phyloP scores from a whole-genome alignment of 2,797 vertebrate genomes.

The Enteromius trimaculatus region DNA sequence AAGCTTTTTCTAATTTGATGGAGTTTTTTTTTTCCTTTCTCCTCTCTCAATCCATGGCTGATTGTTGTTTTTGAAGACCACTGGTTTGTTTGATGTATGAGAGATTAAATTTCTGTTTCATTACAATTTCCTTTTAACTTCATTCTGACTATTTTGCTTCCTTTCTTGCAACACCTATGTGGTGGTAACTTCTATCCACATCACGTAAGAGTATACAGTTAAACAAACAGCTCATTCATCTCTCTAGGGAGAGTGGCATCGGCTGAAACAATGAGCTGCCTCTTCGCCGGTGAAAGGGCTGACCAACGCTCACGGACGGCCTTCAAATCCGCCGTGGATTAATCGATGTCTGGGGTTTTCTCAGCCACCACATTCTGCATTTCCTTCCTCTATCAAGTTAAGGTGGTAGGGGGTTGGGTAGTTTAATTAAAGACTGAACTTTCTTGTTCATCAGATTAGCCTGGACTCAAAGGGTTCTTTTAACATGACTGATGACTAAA shows the following conservation, averaged over 20 bases:
- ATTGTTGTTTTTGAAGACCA: constrained; percentile 37
- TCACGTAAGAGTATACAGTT: constrained; percentile 60
- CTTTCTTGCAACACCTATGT: constrained; percentile 62
- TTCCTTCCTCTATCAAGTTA: constrained; percentile 51
- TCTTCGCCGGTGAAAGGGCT: constrained; percentile 67
- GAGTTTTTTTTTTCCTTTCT: constrained; percentile 67
- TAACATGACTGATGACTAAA: constrained; percentile 72
- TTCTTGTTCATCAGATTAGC: constrained; percentile 71
- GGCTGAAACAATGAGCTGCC: constrained; percentile 69
- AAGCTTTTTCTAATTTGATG: constrained; percentile 77
- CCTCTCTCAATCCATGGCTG: constrained; percentile 56
- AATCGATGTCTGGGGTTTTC: constrained; percentile 69
- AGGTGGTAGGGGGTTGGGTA: constrained; percentile 14
- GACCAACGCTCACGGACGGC: constrained; percentile 63
- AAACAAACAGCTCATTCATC: constrained; percentile 73
- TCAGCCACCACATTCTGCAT: constrained; percentile 52
- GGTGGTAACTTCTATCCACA: constrained; percentile 68
- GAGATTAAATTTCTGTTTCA: constrained; percentile 6
- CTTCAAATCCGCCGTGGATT: constrained; percentile 70
- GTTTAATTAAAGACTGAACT: constrained; percentile 45
- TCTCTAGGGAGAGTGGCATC: constrained; percentile 68
- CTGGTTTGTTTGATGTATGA: constrained; percentile 6
- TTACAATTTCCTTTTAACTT: constrained; percentile 16
- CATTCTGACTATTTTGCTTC: not conserved
- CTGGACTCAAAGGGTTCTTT: constrained; percentile 65